A percentile compares a stretch with the other conserved stretches of the same genome.
Conservation (phyloP, 1,140 invertebrate species). For the Drosophila auraria region DNA sequence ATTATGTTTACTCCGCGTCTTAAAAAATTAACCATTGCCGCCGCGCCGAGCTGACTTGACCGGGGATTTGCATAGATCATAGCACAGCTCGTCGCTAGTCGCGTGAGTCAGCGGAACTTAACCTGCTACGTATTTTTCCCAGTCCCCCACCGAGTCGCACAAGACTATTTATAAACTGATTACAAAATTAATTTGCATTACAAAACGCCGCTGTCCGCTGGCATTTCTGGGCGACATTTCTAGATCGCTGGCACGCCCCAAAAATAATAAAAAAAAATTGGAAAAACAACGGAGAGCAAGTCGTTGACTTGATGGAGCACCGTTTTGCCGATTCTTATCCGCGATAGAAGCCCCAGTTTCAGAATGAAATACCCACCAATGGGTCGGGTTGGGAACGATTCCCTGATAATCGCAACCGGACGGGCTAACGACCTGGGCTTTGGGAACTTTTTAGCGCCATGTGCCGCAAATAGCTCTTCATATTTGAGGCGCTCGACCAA, state of each 20-base stretch:
- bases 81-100: conserved; percentile 29
- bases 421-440: conserved; percentile 67
- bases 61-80: conserved; percentile 67
- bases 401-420: conserved; percentile 57
- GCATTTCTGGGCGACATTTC: conserved; percentile 56
- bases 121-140: conserved; percentile 44
- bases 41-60: conserved; percentile 35
- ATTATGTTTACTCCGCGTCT: conserved; percentile 68
- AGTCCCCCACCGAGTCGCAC: conserved; percentile 11
- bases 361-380: conserved; percentile 12
- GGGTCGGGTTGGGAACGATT: conserved; percentile 14
- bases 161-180: conserved; percentile 66
- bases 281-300: conserved; percentile 39
- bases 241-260: conserved; percentile 64
- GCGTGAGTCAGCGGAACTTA: conserved; percentile 57
- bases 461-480: conserved; percentile 33
- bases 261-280: background rate
- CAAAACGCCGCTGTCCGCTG: conserved; percentile 47
- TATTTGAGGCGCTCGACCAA: conserved; percentile 38
- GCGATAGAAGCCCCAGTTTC: conserved; percentile 5
- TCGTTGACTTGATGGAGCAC: conserved; percentile 70
- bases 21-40: conserved; percentile 47
- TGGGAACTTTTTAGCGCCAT: conserved; percentile 30
- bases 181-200: conserved; percentile 77
- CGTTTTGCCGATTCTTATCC: conserved; percentile 53